Base-by-base conservation (phyloP, 1,140 invertebrate species). In the Pseudoatta argentina region DNA sequence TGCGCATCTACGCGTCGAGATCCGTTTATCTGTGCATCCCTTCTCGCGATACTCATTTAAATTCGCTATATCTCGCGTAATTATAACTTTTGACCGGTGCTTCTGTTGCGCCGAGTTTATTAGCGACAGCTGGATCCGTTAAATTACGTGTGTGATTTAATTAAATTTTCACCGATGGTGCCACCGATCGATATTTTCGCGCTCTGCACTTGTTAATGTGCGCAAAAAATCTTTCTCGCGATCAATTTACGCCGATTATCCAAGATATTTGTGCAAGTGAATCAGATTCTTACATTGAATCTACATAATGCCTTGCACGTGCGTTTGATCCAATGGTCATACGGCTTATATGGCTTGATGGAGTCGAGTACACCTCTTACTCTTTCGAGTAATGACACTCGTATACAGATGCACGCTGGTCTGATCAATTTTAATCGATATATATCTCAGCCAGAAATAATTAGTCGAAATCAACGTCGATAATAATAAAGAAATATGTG, bases 301-400 rank as follows among this genome's bases (percentile, higher is more conserved):
- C 57, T 88, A 77, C 81, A 78, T 89, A 88, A 89, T 88, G 87
- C 73, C 57, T 79, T 77, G 87, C 82, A 86, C 87, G 87, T 85
- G 87, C 87, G 71, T 86, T 83, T 64, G 24, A 67, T 53, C 83
- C 75, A 61, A 86, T 78, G 75, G 83, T 89, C 86, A 86, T 87
- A 89, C 87, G 63, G 76, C 21, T 89, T 48, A 86, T 87, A 89
- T 83, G 63, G 76, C 21, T 89, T 48, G 55, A 77, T 73, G 75
- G 69, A 89, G 63, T 72, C 71, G 81, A 89, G 88, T 66, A 79
- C 18, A 27, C 71, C 59, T 64, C 55, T 73, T 85, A 71, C 48
- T 66, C 24, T 76, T 81, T 83, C 69, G 55, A 18, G 75, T n/a
- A 63, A 82, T 89, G 64, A 89, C 64, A 76, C 86, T 88, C 67